phyloP scores from a whole-genome alignment of 2,113 vertebrate genomes.

The Anhinga anhinga region DNA sequence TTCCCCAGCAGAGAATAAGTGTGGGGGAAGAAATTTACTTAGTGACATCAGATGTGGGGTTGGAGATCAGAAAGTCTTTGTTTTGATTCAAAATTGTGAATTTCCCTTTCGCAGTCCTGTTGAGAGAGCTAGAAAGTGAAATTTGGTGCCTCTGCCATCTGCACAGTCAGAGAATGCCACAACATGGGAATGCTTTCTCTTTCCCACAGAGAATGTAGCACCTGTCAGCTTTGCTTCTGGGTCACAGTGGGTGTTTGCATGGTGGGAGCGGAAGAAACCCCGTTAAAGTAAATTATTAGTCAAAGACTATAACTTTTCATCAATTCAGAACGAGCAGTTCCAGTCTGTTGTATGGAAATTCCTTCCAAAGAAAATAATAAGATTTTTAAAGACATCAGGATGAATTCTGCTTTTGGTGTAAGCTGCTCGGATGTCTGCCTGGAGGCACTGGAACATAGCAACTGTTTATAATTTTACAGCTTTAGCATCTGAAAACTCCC shows the following conservation, averaged over 20 bases:
- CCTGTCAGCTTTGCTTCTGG: neutral
- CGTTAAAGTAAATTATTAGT: neutral
- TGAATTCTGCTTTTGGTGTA: neutral
- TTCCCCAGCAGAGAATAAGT: neutral
- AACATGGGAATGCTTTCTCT: accelerated
- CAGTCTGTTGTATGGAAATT: neutral
- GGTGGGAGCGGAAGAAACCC: neutral
- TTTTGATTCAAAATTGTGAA: neutral
- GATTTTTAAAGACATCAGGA: neutral
- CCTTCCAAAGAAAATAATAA: neutral
- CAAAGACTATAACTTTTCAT: neutral
- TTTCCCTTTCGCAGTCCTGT: neutral
- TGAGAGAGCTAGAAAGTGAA: neutral
- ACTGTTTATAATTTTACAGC: neutral
- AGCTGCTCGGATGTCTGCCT: neutral
- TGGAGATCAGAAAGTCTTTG: neutral
- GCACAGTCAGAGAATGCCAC: neutral
- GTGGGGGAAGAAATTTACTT: neutral
- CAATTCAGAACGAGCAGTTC: neutral
- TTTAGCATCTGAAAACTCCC: neutral
- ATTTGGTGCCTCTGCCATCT: neutral
- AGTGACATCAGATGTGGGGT: neutral
- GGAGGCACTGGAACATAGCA: neutral
- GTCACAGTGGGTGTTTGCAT: neutral
- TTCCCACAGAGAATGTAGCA: neutral